Evolutionary conservation across 2,797 vertebrate species (phyloP), one percentile per base, ranked within the genome.

Genomic region (Sternotherus odoratus): DNA sequence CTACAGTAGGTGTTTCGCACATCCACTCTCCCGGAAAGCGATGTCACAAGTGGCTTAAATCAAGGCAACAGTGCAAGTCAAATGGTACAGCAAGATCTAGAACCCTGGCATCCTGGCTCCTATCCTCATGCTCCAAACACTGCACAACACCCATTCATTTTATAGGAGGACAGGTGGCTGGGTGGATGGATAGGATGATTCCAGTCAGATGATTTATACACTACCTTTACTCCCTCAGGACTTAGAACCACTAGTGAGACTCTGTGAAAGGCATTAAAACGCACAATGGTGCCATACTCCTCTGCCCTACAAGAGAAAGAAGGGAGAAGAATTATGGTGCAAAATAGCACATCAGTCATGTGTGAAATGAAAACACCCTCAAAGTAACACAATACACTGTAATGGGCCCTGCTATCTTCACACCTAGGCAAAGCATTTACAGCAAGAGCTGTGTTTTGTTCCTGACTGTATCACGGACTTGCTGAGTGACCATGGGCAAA

Each of bases 141-240:
- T 53, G 80, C n/a, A 48, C 46, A 48, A 46, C 46, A 46, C 46
- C 46, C 46, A 48, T 48, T 48, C 9, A 9, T 8, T 2, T 85
- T 85, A 46, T 12, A 21, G 23, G 85, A 15, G 33, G 6, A 12
- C 10, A 6, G 19, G 21, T 23, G 4, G n/a, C 19, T 23, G n/a
- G 9, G 36, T 39, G 19, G n/a, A 39, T 69, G 36, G n/a, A 60
- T 0, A 0, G 66, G n/a, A 5, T 0, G 0, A 90, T 39, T 43
- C 75, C 33, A 53, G 30, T 8, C 50, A 48, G 53, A 1, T 0
- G 79, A 77, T 36, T 2, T 5, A 80, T 79, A 36, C 46, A 91
- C 93, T 98, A 99, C 99, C 99, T 99, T 99, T 50, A 98, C 99
- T 15, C 98, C 97, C 91, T 99, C 98, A 3, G 99, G 99, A 92